Conservation (phyloP, 1,140 invertebrate genomes). For the Chionoecetes opilio region DNA sequence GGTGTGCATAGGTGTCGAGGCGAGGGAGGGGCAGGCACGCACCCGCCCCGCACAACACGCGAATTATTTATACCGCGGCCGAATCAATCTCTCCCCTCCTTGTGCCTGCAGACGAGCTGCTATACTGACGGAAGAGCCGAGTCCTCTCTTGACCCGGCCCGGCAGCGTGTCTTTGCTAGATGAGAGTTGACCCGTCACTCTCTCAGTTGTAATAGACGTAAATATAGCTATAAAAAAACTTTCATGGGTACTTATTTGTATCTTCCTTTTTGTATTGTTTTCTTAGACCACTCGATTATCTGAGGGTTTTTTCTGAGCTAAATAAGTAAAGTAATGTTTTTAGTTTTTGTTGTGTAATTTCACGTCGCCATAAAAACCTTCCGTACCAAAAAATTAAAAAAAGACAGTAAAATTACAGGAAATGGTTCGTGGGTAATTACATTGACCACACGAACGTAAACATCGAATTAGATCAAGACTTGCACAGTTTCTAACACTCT, state of each 20-base stretch:
- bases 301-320: too few relatives aligned
- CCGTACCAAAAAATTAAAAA: too few relatives aligned
- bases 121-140: not conserved
- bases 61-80: conserved; percentile 40
- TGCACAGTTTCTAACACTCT: too few relatives aligned
- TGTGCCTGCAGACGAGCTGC: not conserved
- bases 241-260: not conserved
- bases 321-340: not conserved
- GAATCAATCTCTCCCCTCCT: conserved; percentile 39
- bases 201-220: not conserved
- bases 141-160: not conserved
- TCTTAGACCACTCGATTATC: not conserved
- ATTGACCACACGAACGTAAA: too few relatives aligned
- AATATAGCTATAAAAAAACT: not conserved
- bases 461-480: too few relatives aligned
- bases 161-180: not conserved
- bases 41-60: not conserved
- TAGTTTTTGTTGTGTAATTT: too few relatives aligned
- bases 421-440: too few relatives aligned
- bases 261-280: not conserved
- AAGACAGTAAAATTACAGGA: too few relatives aligned
- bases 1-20: not conserved
- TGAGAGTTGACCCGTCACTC: not conserved
- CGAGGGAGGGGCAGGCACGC: not conserved
- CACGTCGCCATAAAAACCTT: too few relatives aligned